Evolutionary conservation across 2,113 vertebrate genomes (phyloP).

Genomic region (Clarias batrachus): DNA sequence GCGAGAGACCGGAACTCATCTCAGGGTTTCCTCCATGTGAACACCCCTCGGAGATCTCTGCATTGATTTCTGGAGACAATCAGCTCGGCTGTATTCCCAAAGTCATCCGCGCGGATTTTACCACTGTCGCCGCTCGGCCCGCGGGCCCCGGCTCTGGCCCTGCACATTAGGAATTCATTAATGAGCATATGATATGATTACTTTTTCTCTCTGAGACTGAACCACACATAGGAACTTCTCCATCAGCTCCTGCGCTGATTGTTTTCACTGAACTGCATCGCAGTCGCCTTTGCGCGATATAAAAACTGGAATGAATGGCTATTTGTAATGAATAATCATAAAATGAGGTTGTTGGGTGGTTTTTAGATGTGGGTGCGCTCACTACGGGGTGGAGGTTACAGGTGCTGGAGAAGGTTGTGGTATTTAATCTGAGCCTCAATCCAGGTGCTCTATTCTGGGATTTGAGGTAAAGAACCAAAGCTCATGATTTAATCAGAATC

Average conservation of each 20-base stretch:
- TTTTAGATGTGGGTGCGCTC: background rate
- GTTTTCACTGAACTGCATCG: slow-evolving; percentile 57
- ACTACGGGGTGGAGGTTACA: background rate
- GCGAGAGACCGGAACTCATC: slow-evolving; percentile 11
- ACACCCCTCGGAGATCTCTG: slow-evolving; percentile 60
- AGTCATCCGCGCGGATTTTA: slow-evolving; percentile 60
- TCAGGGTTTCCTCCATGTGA: slow-evolving; percentile 46
- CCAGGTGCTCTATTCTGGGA: background rate
- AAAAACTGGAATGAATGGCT: slow-evolving; percentile 48
- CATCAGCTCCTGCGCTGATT: slow-evolving; percentile 55
- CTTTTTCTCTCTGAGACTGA: slow-evolving; percentile 36
- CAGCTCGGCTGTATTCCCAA: slow-evolving; percentile 61
- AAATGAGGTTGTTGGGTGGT: background rate
- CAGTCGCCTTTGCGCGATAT: slow-evolving; percentile 33
- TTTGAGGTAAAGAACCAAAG: background rate
- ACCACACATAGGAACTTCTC: slow-evolving; percentile 46
- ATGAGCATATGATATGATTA: slow-evolving; percentile 61
- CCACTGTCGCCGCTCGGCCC: slow-evolving; percentile 56
- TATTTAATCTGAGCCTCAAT: background rate
- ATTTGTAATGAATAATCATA: background rate
- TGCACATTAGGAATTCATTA: slow-evolving; percentile 67
- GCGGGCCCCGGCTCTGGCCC: slow-evolving; percentile 48
- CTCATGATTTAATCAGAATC: background rate
- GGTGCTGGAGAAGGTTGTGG: background rate
- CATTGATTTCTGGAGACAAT: slow-evolving; percentile 68